Percentiles rank a stretch among this genome's conserved stretches.
Evolutionary conservation across 2,888 invertebrate genomes (phyloP).

Genomic region (Drosophila prostipennis): DNA sequence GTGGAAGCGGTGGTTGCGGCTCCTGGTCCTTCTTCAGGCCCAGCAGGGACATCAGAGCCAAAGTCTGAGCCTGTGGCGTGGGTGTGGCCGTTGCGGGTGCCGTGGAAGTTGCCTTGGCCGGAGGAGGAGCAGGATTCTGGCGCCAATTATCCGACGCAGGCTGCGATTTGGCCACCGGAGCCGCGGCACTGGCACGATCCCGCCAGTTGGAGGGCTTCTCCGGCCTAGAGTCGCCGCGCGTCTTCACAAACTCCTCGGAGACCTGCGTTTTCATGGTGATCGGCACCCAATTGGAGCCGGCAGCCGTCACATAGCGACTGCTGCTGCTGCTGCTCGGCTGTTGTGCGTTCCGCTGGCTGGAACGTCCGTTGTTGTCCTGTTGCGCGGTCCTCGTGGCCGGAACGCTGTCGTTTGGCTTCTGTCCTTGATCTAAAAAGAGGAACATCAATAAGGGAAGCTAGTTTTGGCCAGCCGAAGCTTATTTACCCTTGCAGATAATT

Average conservation of each 20-base stretch:
- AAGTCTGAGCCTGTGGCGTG: conserved; percentile 53
- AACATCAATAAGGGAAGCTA: too few relatives aligned
- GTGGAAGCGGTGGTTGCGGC: not conserved
- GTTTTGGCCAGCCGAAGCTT: too few relatives aligned
- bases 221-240: not conserved
- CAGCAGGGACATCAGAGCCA: conserved; percentile 61
- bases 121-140: not conserved
- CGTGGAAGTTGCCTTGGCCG: not conserved
- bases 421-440: conserved; percentile 1
- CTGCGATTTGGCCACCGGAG: not conserved
- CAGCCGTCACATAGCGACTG: conserved; percentile 48
- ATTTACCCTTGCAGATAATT: too few relatives aligned
- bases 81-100: not conserved
- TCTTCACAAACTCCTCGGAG: conserved; percentile 44
- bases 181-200: not conserved
- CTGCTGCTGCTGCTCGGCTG: conserved; percentile 1
- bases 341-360: conserved; percentile 3
- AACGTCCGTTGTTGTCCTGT: not conserved
- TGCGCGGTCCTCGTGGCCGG: not conserved
- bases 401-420: not conserved
- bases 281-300: conserved; percentile 22
- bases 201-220: conserved; percentile 14
- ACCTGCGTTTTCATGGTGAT: conserved; percentile 58
- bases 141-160: not conserved
- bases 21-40: conserved; percentile 44